Percentiles rank a stretch among this genome's conserved stretches.
Evolutionary conservation across 1,140 invertebrate genomes (phyloP).

Genomic region (Vanessa atalanta): DNA sequence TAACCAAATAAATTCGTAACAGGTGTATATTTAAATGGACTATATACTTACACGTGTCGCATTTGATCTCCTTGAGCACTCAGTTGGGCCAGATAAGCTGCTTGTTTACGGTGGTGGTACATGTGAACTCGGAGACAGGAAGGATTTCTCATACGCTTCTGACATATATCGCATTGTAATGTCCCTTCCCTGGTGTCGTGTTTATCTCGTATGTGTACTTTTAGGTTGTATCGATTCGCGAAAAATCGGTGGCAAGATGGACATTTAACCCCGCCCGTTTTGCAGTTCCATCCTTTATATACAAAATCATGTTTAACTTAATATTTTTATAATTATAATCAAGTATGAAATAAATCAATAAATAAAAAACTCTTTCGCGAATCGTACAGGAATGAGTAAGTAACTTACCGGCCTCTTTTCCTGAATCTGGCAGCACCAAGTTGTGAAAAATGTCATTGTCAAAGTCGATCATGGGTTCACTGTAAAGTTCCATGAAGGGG

Average conservation of each 20-base stretch:
- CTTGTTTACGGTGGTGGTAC: slow-evolving; percentile 83
- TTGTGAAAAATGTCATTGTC: slow-evolving; percentile 72
- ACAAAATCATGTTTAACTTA: slow-evolving; percentile 20
- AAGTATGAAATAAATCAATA: not conserved
- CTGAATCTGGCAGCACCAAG: slow-evolving; percentile 67
- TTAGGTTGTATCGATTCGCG: slow-evolving; percentile 83
- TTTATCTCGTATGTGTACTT: slow-evolving; percentile 83
- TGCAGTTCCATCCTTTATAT: slow-evolving; percentile 69
- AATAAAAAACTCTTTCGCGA: slow-evolving; percentile 17
- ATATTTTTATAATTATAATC: slow-evolving; percentile 9
- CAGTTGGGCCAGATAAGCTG: slow-evolving; percentile 68
- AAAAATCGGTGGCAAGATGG: slow-evolving; percentile 82
- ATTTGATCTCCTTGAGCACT: slow-evolving; percentile 62
- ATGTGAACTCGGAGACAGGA: slow-evolving; percentile 82
- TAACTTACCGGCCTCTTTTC: slow-evolving; percentile 67
- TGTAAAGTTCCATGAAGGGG: slow-evolving; percentile 51
- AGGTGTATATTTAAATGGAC: not conserved
- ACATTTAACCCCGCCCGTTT: slow-evolving; percentile 81
- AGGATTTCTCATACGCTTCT: slow-evolving; percentile 82
- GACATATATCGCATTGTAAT: slow-evolving; percentile 81
- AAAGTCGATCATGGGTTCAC: slow-evolving; percentile 72
- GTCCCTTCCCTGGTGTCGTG: slow-evolving; percentile 80
- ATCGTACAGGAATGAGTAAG: slow-evolving; percentile 16
- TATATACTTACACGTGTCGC: slow-evolving; percentile 50
- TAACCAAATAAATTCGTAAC: slow-evolving; percentile 21